These are phyloP conservation scores for Bombyx mori DNA, from an alignment of 1,140 invertebrate species.

Conservation along the genomic window DNA sequence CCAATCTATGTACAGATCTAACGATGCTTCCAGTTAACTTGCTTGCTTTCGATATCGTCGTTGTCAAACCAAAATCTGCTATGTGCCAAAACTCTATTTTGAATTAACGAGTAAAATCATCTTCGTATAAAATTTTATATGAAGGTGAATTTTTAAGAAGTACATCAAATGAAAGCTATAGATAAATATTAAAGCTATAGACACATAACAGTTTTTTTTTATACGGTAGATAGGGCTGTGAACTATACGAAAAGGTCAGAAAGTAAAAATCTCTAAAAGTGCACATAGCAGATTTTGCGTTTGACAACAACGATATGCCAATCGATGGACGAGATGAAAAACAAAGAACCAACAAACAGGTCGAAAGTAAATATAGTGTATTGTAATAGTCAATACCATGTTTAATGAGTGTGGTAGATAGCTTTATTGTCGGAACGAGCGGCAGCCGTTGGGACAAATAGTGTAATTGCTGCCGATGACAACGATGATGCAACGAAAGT, in stretches of 20 bases:
- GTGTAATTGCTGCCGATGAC: slow-evolving; percentile 34
- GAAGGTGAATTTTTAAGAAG: no score
- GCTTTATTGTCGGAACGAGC: slow-evolving; percentile 46
- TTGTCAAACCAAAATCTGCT: no score
- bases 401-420: slow-evolving; percentile 49
- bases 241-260: no score
- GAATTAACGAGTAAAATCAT: no score
- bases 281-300: no score
- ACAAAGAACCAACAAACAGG: slow-evolving; percentile 14
- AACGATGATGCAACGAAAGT: slow-evolving; percentile 58
- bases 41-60: slow-evolving; percentile 7
- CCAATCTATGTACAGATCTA: slow-evolving; percentile 41
- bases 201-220: not conserved
- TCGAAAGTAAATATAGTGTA: slow-evolving; percentile 17
- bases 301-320: not conserved
- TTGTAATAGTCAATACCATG: slow-evolving; percentile 24
- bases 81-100: no score
- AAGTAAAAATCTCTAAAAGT: no score
- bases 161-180: no score
- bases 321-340: slow-evolving; percentile 10
- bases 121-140: no score
- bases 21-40: slow-evolving; percentile 48
- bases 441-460: slow-evolving; percentile 33
- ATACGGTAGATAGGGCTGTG: no score
- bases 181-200: no score